A percentile compares a stretch with the other conserved stretches of the same genome.
These are phyloP conservation scores for Anticlea derivata DNA, from an alignment of 2,888 invertebrate genomes.

Conservation along the genomic window DNA sequence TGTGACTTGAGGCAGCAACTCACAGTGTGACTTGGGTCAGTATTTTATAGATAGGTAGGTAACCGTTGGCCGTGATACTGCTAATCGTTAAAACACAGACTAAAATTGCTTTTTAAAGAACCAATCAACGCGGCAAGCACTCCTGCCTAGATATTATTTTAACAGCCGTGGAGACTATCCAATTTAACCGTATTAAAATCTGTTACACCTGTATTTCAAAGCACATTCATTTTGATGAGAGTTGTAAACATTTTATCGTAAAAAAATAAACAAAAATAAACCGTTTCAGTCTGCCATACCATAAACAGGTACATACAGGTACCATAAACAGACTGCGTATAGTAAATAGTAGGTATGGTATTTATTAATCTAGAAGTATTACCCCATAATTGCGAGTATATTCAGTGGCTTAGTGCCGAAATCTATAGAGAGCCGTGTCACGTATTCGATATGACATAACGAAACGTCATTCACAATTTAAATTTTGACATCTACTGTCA, in stretches of 20 bases:
- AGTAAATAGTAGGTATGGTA: too few relatives aligned
- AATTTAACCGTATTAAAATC: conserved; percentile 33
- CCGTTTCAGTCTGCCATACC: too few relatives aligned
- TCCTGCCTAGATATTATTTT: conserved; percentile 23
- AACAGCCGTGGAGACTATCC: conserved; percentile 29
- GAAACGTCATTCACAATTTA: too few relatives aligned
- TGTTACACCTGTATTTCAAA: conserved; percentile 31
- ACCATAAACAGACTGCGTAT: too few relatives aligned
- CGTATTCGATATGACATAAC: too few relatives aligned
- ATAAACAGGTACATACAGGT: too few relatives aligned
- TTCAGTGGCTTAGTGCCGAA: too few relatives aligned
- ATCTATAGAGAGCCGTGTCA: too few relatives aligned
- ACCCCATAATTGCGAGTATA: too few relatives aligned
- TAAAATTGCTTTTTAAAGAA: conserved; percentile 23
- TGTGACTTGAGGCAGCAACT: too few relatives aligned
- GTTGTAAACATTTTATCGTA: conserved; percentile 8
- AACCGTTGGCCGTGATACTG: not conserved
- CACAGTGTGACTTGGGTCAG: not conserved
- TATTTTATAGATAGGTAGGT: not conserved
- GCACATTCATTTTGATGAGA: conserved; percentile 18
- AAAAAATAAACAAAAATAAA: conserved; percentile 7
- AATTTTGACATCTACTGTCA: too few relatives aligned
- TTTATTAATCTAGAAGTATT: too few relatives aligned
- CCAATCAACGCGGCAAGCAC: conserved; percentile 19
- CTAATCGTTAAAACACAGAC: conserved; percentile 10